These are phyloP conservation scores for Penaeus japonicus DNA, from an alignment of 1,140 invertebrate species.

Conservation along the genomic window DNA sequence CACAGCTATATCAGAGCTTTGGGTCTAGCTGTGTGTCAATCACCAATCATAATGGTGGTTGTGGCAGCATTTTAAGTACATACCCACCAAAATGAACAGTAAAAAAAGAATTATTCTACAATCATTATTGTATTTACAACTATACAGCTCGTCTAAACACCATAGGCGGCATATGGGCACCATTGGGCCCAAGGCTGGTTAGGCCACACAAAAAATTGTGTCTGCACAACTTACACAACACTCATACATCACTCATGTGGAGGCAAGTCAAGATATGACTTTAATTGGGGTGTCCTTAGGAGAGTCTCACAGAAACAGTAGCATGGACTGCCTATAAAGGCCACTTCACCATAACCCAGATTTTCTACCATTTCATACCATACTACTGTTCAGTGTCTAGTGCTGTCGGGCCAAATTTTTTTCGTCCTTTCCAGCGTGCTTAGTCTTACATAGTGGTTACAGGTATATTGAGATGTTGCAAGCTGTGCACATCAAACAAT, in stretches of 20 bases:
- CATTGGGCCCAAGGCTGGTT: slow-evolving; percentile 54
- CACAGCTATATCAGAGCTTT: slow-evolving; percentile 21
- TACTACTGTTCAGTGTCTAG: slow-evolving; percentile 24
- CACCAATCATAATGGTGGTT: slow-evolving; percentile 46
- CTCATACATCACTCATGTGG: slow-evolving; percentile 46
- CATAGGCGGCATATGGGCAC: slow-evolving; percentile 51
- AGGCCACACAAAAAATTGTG: slow-evolving; percentile 45
- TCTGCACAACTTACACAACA: slow-evolving; percentile 47
- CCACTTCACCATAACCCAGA: no score
- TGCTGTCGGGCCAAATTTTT: neutral
- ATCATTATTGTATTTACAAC: slow-evolving; percentile 46
- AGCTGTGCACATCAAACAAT: slow-evolving; percentile 40
- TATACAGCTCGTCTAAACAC: slow-evolving; percentile 49
- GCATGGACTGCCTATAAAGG: no score
- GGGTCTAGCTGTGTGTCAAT: slow-evolving; percentile 23
- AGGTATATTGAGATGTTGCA: slow-evolving; percentile 41
- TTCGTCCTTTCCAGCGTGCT: neutral
- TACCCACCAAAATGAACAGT: slow-evolving; percentile 52
- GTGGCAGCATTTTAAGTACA: slow-evolving; percentile 53
- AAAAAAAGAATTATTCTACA: slow-evolving; percentile 52
- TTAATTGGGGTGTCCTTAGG: slow-evolving; percentile 48
- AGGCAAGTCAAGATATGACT: slow-evolving; percentile 32
- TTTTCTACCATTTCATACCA: neutral
- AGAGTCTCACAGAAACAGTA: neutral
- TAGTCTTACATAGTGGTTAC: slow-evolving; percentile 4